These are phyloP conservation scores for Caenorhabditis becei DNA, from an alignment of 2,888 invertebrate genomes.

Conservation along the genomic window DNA sequence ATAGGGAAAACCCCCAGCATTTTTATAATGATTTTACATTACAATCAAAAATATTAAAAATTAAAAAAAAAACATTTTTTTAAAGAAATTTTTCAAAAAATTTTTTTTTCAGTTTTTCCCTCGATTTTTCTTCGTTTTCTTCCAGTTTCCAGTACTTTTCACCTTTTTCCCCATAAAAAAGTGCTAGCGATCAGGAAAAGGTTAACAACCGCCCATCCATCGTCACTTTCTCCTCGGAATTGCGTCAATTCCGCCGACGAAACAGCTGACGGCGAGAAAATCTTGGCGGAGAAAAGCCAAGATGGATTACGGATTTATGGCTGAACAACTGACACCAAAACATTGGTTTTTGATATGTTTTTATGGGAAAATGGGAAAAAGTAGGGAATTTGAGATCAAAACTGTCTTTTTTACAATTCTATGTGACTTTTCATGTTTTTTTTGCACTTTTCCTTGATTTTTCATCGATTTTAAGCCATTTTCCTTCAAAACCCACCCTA, in stretches of 20 bases:
- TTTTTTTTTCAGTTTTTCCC: not conserved
- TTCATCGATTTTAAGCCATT: too few relatives aligned
- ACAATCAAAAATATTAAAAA: not conserved
- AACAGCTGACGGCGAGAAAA: not conserved
- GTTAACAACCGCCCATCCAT: conserved; percentile 3
- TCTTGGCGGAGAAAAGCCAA: not conserved
- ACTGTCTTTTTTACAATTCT: too few relatives aligned
- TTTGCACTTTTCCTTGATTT: too few relatives aligned
- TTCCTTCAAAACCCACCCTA: conserved; percentile 11
- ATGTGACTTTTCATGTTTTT: too few relatives aligned
- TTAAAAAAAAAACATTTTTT: too few relatives aligned
- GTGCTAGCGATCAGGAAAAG: not conserved
- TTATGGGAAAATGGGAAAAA: not conserved
- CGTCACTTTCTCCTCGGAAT: not conserved
- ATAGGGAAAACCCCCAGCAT: too few relatives aligned
- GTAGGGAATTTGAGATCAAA: not conserved
- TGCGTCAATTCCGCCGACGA: conserved; percentile 13
- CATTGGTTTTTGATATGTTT: too few relatives aligned
- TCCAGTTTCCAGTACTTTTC: not conserved
- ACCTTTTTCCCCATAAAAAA: not conserved
- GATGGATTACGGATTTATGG: not conserved
- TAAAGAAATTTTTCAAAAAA: too few relatives aligned
- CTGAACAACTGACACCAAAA: not conserved
- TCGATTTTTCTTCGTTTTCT: not conserved
- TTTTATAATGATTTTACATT: too few relatives aligned